Percentiles rank a stretch among this genome's conserved stretches.
phyloP scores from a whole-genome alignment of 2,888 invertebrate species.

The Hyles lineata region DNA sequence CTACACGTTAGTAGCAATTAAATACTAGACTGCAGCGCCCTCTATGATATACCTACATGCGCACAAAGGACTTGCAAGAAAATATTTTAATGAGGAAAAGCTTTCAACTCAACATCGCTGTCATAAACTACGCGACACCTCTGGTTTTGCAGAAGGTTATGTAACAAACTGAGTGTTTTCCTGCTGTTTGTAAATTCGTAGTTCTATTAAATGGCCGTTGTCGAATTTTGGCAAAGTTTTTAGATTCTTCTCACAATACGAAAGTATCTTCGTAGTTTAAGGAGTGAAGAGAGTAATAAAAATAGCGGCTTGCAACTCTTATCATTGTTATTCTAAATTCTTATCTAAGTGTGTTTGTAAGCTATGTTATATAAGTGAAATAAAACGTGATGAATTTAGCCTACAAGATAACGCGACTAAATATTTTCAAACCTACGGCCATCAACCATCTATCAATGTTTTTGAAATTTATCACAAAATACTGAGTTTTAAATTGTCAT shows the following conservation, averaged over 20 bases:
- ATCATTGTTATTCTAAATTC: not conserved
- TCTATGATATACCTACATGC: not conserved
- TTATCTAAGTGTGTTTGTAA: conserved; percentile 18
- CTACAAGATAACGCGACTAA: not conserved
- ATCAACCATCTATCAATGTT: not conserved
- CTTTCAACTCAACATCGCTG: not conserved
- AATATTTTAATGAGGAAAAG: conserved; percentile 10
- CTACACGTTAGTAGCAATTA: not conserved
- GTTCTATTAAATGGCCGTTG: no score
- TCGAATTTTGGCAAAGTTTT: no score
- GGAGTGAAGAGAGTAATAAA: no score
- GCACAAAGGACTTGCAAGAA: not conserved
- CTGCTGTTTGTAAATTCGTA: no score
- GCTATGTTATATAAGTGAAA: conserved; percentile 6
- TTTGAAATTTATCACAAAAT: not conserved
- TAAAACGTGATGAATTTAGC: conserved; percentile 5
- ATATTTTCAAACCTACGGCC: not conserved
- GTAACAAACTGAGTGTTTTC: not conserved
- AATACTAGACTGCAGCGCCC: not conserved
- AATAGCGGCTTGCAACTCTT: not conserved
- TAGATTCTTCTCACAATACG: no score
- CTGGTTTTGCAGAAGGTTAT: not conserved
- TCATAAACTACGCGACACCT: not conserved
- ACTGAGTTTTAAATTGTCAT: not conserved
- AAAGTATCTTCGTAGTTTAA: no score